These are phyloP conservation scores for Rutilus rutilus DNA, from an alignment of 2,113 vertebrate genomes.

Conservation along the genomic window DNA sequence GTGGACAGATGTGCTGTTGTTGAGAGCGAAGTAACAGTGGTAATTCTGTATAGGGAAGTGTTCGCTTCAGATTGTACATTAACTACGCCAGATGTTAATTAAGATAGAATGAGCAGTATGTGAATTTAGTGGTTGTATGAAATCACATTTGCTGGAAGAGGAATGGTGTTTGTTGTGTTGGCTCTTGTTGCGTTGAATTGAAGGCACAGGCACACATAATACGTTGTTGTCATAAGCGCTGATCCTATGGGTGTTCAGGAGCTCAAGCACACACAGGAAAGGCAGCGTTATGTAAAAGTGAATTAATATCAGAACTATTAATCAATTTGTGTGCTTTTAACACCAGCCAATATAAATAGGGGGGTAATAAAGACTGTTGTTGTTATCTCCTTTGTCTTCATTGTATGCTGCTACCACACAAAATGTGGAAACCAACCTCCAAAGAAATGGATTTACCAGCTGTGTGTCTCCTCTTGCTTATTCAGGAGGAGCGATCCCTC, in stretches of 20 bases:
- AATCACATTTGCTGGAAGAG: slow-evolving; percentile 22
- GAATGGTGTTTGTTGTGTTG: slow-evolving; percentile 38
- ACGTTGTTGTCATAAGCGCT: neutral
- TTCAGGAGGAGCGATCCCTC: too few species aligned
- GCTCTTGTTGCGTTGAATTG: slow-evolving; percentile 8
- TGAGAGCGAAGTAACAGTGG: slow-evolving; percentile 43
- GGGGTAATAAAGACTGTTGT: too few species aligned
- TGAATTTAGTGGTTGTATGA: slow-evolving; percentile 18
- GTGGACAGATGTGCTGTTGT: slow-evolving; percentile 50
- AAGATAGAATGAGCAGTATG: slow-evolving; percentile 39
- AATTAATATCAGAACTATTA: neutral
- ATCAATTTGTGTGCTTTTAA: slow-evolving; percentile 3
- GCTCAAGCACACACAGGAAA: slow-evolving; percentile 1
- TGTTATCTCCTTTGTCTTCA: too few species aligned
- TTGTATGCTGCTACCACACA: too few species aligned
- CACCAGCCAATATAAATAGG: neutral
- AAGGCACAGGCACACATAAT: slow-evolving; percentile 9
- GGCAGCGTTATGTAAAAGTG: neutral
- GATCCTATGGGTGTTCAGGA: neutral
- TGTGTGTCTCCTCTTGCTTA: too few species aligned
- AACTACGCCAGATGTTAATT: slow-evolving; percentile 45
- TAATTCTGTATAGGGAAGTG: slow-evolving; percentile 41
- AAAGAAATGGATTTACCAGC: too few species aligned
- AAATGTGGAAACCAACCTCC: too few species aligned
- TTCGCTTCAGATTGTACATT: neutral